These are phyloP conservation scores for Psettodes erumei DNA, from an alignment of 2,113 vertebrate species.

Conservation along the genomic window DNA sequence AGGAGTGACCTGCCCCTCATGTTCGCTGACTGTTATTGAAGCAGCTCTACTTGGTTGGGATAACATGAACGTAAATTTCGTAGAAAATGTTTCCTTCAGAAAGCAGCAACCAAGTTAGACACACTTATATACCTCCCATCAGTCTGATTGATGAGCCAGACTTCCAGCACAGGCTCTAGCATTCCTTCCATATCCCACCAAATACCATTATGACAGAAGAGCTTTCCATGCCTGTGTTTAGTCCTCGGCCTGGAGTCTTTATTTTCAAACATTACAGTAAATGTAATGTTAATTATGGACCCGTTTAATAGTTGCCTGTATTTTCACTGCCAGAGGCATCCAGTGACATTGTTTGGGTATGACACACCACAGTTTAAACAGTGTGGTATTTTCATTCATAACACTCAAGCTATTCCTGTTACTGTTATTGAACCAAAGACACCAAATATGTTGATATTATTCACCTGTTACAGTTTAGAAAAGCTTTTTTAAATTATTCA, in stretches of 20 bases:
- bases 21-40: constrained; percentile 12
- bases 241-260: constrained; percentile 51
- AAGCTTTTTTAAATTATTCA: background rate
- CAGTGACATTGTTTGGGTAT: constrained; percentile 70
- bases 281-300: constrained; percentile 73
- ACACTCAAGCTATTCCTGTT: constrained; percentile 59
- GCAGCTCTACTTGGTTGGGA: constrained; percentile 7
- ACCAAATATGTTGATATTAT: constrained; percentile 18
- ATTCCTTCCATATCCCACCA: constrained; percentile 72
- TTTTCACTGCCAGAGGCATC: constrained; percentile 58
- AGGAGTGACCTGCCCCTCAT: constrained; percentile 31
- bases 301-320: constrained; percentile 54
- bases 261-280: constrained; percentile 64
- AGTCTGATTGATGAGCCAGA: constrained; percentile 57
- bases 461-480: constrained; percentile 24
- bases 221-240: constrained; percentile 80
- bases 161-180: constrained; percentile 26
- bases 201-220: constrained; percentile 58
- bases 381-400: constrained; percentile 72
- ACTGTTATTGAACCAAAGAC: constrained; percentile 45
- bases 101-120: constrained; percentile 40
- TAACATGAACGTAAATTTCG: constrained; percentile 43
- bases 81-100: constrained; percentile 30
- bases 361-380: constrained; percentile 62
- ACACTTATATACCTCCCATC: constrained; percentile 45